Evolutionary conservation across 2,113 vertebrate species (phyloP), one percentile per base, ranked within the genome.

Genomic region (Callocephalon fimbriatum): DNA sequence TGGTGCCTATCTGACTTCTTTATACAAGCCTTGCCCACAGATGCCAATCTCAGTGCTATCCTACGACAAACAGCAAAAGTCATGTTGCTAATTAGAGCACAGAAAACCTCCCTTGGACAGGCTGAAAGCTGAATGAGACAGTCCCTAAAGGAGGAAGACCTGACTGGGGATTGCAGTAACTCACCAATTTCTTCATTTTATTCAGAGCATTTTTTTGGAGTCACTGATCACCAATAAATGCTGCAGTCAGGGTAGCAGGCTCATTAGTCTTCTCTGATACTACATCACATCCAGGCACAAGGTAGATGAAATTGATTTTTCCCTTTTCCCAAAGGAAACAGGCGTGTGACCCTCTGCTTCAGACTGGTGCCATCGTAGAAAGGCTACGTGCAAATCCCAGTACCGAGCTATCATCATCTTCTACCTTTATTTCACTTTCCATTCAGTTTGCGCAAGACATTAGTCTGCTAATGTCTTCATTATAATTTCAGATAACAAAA

Each of bases 401-500:
- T 7, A 51, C 59, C 62, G 45, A 72, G 75, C 65, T 76, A 45
- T 14, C 47, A 47, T 7, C 67, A 42, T 18, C 86, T 92, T 63
- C 71, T 47, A 53, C 5, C 66, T 61, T 22, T 58, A 58, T 10
- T n/a, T 21, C n/a, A 29, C 13, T 73, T 40, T 63, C 84, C 50
- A 29, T 38, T 37, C 65, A 13, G 16, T 82, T 27, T 93, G 78
- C 2, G 0, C 47, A 10, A 54, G 61, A 27, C 4, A 63, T 7
- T 35, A 88, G 78, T 35, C 90, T 73, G 56, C 86, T 93, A 31
- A 61, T 61, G 48, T 47, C 93, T 81, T 67, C 88, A 58, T 93
- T 78, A 68, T 42, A 20, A 76, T 54, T 92, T 65, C 80, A 84
- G 76, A 77, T 56, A 95, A 90, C 86, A 91, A 94, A 95, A 95